Percentiles rank a stretch among this genome's conserved stretches.
Conservation (phyloP, 2,888 invertebrate genomes). For the Zhuqinia jingwanae region DNA sequence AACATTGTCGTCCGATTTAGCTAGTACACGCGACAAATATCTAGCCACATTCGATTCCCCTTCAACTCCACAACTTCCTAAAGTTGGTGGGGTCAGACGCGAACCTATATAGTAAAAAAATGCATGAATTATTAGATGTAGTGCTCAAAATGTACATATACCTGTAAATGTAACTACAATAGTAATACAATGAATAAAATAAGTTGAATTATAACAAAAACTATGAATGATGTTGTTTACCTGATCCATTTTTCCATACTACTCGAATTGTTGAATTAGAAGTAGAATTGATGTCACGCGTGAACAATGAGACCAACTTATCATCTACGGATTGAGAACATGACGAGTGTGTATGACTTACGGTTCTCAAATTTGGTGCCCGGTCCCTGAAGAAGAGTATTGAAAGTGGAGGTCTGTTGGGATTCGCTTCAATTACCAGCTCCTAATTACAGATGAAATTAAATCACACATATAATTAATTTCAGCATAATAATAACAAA, state of each 20-base stretch:
- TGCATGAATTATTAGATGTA: not conserved
- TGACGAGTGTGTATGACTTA: constrained; percentile 50
- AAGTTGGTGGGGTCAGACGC: constrained; percentile 46
- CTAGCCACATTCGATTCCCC: constrained; percentile 62
- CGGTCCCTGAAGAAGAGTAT: constrained; percentile 35
- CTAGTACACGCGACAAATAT: constrained; percentile 55
- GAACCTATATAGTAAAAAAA: constrained; percentile 31
- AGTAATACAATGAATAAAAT: not conserved
- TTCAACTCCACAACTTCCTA: constrained; percentile 51
- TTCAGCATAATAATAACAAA: not conserved
- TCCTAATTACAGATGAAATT: constrained; percentile 44
- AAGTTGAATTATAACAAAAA: too few species aligned
- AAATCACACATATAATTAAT: too few species aligned
- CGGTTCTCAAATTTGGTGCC: not conserved
- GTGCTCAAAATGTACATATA: not conserved
- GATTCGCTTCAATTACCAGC: constrained; percentile 57
- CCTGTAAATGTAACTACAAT: not conserved
- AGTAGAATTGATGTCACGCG: not conserved
- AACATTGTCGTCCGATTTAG: constrained; percentile 38
- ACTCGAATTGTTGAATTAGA: constrained; percentile 38
- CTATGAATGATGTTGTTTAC: constrained; percentile 1
- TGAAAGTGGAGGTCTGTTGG: constrained; percentile 48
- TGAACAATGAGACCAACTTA: constrained; percentile 21
- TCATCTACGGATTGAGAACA: constrained; percentile 17
- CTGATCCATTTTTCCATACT: constrained; percentile 49